Base-by-base conservation (phyloP, 2,113 vertebrate genomes). In the Lycocorax pyrrhopterus region DNA sequence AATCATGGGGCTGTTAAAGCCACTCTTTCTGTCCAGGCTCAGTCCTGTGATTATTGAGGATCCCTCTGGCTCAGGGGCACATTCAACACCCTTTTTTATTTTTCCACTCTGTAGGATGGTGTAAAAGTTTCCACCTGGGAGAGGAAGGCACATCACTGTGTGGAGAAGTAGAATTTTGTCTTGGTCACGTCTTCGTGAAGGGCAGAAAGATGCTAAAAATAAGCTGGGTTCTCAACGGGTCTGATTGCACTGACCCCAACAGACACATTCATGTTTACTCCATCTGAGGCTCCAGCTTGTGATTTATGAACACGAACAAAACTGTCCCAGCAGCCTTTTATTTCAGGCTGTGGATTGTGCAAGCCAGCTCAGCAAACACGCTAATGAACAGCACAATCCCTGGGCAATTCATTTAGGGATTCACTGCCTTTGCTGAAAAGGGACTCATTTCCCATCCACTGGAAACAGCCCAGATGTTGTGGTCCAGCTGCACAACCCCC, bases 391-490 rank as follows among this genome's bases (percentile, higher is more conserved):
- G 32, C 84, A 78, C 66, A 39, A 0, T 47, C 88, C 85, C 80
- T 30, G 76, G 44, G 87, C 80, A 53, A 84, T 32, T 75, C 47
- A 7, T 21, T 6, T 43, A 44, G 4, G 2, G 82, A 46, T 53
- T 81, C 76, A 10, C 30, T 83, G 89, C 43, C 74, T 91, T 56
- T 47, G 76, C 86, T 94, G 89, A 26, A n/a, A 85, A 75, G 64
- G 43, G 76, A 12, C 73, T 93, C 11, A 23, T 94, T 87, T 75
- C 82, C 89, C 96, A 90, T 27, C 37, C 79, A 4, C 84, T 95
- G 90, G 22, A 49, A 75, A 75, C 8, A 39, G 52, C 62, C 88
- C 93, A 96, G 90, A 87, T 95, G 86, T 90, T 92, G 79, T 60
- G 47, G 83, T 72, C 56, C 80, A 89, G 95, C 90, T 96, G 94